These are phyloP conservation scores for Choloepus didactylus DNA, from an alignment of 2,797 vertebrate species.

Conservation along the genomic window DNA sequence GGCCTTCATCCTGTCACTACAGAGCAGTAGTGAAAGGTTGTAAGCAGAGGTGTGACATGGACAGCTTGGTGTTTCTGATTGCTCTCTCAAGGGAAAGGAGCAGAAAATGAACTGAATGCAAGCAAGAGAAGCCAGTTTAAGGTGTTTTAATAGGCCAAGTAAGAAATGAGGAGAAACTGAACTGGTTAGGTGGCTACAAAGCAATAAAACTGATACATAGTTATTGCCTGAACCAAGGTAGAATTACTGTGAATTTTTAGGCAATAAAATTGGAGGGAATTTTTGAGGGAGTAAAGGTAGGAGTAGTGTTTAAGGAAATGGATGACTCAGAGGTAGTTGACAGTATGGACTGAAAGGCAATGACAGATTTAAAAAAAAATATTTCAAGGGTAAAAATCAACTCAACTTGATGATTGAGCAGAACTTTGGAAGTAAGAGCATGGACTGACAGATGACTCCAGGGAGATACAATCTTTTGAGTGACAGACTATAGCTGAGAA, in stretches of 20 bases:
- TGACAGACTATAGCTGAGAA: neutral
- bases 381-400: neutral
- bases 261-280: neutral
- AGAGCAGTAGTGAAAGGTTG: neutral
- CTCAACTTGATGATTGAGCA: neutral
- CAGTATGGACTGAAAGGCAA: neutral
- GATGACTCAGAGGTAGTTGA: neutral
- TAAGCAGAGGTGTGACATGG: neutral
- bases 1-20: neutral
- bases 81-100: neutral
- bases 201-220: constrained; percentile 18
- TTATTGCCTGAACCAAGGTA: neutral
- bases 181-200: neutral
- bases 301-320: neutral
- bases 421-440: neutral
- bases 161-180: neutral
- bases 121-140: neutral
- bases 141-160: neutral
- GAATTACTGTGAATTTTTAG: constrained; percentile 10
- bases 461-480: neutral
- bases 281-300: neutral
- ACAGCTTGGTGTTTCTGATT: neutral
- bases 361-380: neutral
- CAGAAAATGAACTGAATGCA: neutral
- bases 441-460: neutral